These are phyloP conservation scores for Phycodurus eques DNA, from an alignment of 2,113 vertebrate genomes.

Conservation along the genomic window DNA sequence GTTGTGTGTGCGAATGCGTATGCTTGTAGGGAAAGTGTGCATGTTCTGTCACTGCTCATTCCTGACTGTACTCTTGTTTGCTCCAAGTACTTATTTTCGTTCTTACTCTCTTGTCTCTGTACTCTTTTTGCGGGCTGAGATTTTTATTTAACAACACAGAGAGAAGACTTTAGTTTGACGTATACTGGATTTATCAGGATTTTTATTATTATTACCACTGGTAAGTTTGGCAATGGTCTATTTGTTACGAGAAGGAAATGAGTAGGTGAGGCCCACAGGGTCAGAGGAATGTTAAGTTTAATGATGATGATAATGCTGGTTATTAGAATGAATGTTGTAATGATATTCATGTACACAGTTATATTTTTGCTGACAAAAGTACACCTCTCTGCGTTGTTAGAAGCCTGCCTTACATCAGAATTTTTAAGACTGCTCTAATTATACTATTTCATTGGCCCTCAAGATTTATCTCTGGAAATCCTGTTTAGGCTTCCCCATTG, in stretches of 20 bases:
- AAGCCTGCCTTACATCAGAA: too few relatives aligned
- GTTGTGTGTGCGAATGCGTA: background rate
- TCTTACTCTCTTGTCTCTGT: background rate
- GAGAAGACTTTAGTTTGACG: background rate
- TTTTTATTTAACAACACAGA: slow-evolving; percentile 15
- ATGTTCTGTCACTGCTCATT: background rate
- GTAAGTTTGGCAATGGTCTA: background rate
- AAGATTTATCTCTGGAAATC: too few relatives aligned
- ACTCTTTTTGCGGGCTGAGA: slow-evolving; percentile 6
- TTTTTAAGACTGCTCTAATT: too few relatives aligned
- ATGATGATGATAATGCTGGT: background rate
- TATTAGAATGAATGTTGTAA: background rate
- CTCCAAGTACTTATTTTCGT: background rate
- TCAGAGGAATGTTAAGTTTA: background rate
- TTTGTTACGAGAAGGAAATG: background rate
- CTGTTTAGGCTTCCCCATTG: too few relatives aligned
- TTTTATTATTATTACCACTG: background rate
- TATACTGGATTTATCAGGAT: slow-evolving; percentile 14
- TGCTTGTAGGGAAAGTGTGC: background rate
- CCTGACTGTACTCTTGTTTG: background rate
- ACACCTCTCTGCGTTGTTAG: too few relatives aligned
- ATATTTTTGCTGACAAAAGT: too few relatives aligned
- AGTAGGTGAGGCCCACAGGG: background rate
- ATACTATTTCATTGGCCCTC: too few relatives aligned
- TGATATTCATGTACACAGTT: background rate